Evolutionary conservation across 2,888 invertebrate genomes (phyloP), one percentile per base, ranked within the genome.

Genomic region (Auanema sp.): DNA sequence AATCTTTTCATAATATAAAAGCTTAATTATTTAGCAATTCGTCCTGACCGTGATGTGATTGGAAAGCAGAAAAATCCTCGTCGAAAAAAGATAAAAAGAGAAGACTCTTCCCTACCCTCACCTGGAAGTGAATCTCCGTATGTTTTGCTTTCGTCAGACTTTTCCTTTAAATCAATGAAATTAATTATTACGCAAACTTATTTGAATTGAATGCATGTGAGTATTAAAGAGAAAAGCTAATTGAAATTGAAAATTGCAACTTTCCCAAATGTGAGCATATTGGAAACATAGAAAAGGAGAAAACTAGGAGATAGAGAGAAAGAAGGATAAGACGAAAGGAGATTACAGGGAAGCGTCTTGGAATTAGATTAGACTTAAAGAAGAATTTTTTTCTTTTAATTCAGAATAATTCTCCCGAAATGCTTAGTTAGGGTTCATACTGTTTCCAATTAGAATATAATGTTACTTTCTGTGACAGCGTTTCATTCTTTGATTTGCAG

Each of bases 21-120:
- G n/a, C n/a, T n/a, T n/a, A n/a, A 33, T 55, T 60, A 65, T 78
- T 47, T 58, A 78, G 81, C 81, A 14, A 81, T 81, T 58, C 78
- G 81, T 1, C 81, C 81, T 2, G 81, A 81, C 54, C 69, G 81
- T 1, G 81, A 81, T 65, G 68, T 81, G 57, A 81, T 81, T 56
- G 81, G 81, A 4, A 81, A 81, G 64, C 81, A 81, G 66, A 80
- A 83, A 66, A 81, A 81, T 61, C 81, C 81, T 23, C 66, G 81
- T 16, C 72, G 79, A 58, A 71, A 79, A 58, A 81, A 80, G 61
- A 60, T 78, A 58, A 75, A 75, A 59, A 44, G 62, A n/a, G 77
- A 77, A 41, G 78, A 78, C 18, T 68, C 73, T 18, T 71, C 69
- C 10, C 68, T 78, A 23, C 78, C 78, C 11, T 79, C 79, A 3